Conservation (phyloP, 2,888 invertebrate species). For the Graphium colonna region DNA sequence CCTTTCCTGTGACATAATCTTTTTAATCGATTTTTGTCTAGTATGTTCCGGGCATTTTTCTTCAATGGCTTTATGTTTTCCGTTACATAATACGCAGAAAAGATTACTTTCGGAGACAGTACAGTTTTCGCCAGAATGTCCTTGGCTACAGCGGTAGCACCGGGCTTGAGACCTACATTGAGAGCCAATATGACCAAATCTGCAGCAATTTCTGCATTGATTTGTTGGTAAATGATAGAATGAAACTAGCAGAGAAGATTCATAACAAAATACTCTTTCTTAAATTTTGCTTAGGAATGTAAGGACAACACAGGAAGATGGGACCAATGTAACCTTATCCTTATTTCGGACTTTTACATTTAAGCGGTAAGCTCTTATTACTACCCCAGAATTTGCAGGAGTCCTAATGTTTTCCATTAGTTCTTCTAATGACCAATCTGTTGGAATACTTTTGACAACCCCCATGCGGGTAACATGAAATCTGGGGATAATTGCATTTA, state of each 20-base stretch:
- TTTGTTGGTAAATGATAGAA: neutral
- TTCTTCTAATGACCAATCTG: slow-evolving; percentile 15
- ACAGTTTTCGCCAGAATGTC: neutral
- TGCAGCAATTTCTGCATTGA: neutral
- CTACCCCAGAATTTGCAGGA: neutral
- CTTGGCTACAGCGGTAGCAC: neutral
- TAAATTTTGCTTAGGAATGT: slow-evolving; percentile 20
- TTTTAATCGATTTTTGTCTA: slow-evolving; percentile 3
- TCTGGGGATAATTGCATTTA: neutral
- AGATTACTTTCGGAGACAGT: neutral
- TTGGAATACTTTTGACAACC: neutral
- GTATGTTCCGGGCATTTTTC: neutral
- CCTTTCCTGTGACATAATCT: neutral
- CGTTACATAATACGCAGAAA: neutral
- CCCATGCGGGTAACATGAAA: neutral
- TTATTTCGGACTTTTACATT: slow-evolving; percentile 8
- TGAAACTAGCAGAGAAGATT: slow-evolving; percentile 12
- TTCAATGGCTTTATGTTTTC: neutral
- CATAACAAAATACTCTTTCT: slow-evolving; percentile 6
- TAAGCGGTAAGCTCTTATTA: slow-evolving; percentile 18
- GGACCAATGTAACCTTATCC: slow-evolving; percentile 11
- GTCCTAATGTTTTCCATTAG: slow-evolving; percentile 4
- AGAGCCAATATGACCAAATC: neutral
- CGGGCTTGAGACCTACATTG: neutral
- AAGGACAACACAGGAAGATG: slow-evolving; percentile 19